Evolutionary conservation across 2,113 vertebrate genomes (phyloP), one percentile per base, ranked within the genome.

Genomic region (Oplegnathus fasciatus): DNA sequence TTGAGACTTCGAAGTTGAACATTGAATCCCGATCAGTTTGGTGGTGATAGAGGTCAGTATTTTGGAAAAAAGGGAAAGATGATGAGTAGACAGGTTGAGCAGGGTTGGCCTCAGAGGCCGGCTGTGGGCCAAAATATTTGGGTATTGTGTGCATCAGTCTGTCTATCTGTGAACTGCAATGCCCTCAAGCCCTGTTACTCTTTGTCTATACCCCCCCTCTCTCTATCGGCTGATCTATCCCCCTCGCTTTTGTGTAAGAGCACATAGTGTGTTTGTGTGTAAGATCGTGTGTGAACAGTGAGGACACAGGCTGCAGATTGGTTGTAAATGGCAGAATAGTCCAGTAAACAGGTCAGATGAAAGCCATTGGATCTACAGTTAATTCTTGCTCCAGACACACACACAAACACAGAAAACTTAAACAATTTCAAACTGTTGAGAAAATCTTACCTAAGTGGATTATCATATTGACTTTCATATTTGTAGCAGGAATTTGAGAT

Each of bases 401-500:
- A 55, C 20, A 55, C 64, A 30, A 40, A 83, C 26, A 70, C 52
- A 58, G 20, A 89, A 65, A 77, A 69, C 22, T 13, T 40, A 15
- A 9, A 65, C 66, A 50, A 67, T 80, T 58, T 80, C 74, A 66
- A 72, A 79, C 68, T 24, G 60, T 66, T 26, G 22, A 37, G 78
- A 85, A 84, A 83, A 83, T 66, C 44, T 61, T 28, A 26, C 30
- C 0, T 72, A 86, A 93, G 61, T 76, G 88, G 74, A 84, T 91
- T 89, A 83, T 66, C 24, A 62, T 88, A 94, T 93, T 55, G 90
- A 88, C 77, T 88, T 90, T 88, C 54, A 80, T 91, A 90, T 94
- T 82, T 88, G 72, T 61, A 83, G 69, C 82, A 85, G 91, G 78
- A 91, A 86, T 91, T 70, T 79, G 89, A 94, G 79, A 79, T 72